Evolutionary conservation across 1,140 invertebrate species (phyloP), one percentile per base, ranked within the genome.

Genomic region (Saxidomus purpurata): DNA sequence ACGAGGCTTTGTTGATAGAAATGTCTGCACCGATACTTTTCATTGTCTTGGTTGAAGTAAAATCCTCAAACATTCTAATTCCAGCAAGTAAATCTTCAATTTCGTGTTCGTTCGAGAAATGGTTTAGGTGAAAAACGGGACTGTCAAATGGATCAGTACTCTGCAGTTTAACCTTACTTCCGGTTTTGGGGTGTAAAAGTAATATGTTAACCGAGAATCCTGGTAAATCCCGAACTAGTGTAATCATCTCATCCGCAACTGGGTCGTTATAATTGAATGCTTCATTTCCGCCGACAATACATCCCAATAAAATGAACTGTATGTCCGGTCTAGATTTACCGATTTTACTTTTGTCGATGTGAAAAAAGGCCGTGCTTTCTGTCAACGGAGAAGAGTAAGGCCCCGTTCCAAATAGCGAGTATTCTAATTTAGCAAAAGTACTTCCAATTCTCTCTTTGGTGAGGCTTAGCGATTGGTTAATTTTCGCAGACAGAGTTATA

Each of bases 141-240:
- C 17, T 38, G 28, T 82, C 80, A 43, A 63, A 82, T 8, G 55
- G 52, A 36, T 82, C 80, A 6, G 6, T 40, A 25, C 47, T 82
- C 4, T 63, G 28, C 13, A 82, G 25, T n/a, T 19, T 9, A 1
- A 82, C 17, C 1, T 25, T 82, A 6, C 80, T 47, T 55, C 4
- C 4, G 52, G 52, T 82, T 43, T 82, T 82, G 3, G 80, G 80
- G 6, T 63, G 80, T 38, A 38, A 31, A 25, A 82, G 28, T 9
- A 61, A 28, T 38, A 67, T 61, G 8, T 40, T 25, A 3, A 40
- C 47, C 11, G 38, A n/a, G 19, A 82, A 40, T 34, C 52, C 80
- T 25, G 17, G 13, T 9, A 22, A 17, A 61, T 67, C 28, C 15
- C 28, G 2, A 22, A 25, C 6, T 36, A 11, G 11, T 9, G 4